phyloP scores from a whole-genome alignment of 1,140 invertebrate species.

The Goniozus legneri region DNA sequence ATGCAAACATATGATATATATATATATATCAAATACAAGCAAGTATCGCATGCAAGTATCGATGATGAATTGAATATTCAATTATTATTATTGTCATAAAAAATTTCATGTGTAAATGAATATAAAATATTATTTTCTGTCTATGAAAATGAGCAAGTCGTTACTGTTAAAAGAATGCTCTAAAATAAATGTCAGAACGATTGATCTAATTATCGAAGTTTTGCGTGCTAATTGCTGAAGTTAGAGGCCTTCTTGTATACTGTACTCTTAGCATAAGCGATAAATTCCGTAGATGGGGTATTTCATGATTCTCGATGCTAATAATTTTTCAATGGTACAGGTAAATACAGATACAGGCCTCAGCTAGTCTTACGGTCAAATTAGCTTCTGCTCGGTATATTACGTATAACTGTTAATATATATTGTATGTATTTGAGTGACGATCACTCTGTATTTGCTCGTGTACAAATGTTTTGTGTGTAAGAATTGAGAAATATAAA shows the following conservation, averaged over 20 bases:
- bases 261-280: slow-evolving; percentile 24
- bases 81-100: too few relatives aligned
- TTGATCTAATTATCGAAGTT: too few relatives aligned
- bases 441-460: background rate
- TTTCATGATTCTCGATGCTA: slow-evolving; percentile 20
- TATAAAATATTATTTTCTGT: too few relatives aligned
- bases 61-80: too few relatives aligned
- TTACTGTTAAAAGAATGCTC: too few relatives aligned
- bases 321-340: slow-evolving; percentile 22
- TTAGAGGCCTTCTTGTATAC: slow-evolving; percentile 39
- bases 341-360: slow-evolving; percentile 38
- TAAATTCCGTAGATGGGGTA: slow-evolving; percentile 19
- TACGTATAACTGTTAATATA: slow-evolving; percentile 35
- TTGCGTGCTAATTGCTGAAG: slow-evolving; percentile 29
- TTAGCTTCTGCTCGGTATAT: slow-evolving; percentile 35
- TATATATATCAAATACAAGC: too few relatives aligned
- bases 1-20: too few relatives aligned
- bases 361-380: slow-evolving; percentile 44
- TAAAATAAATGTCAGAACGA: too few relatives aligned
- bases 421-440: slow-evolving; percentile 14
- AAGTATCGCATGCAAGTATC: too few relatives aligned
- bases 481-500: too few relatives aligned
- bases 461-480: background rate
- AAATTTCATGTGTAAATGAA: too few relatives aligned
- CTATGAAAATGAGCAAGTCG: too few relatives aligned